Conservation (phyloP, 2,113 vertebrate species). For the Ceyx margarethae region DNA sequence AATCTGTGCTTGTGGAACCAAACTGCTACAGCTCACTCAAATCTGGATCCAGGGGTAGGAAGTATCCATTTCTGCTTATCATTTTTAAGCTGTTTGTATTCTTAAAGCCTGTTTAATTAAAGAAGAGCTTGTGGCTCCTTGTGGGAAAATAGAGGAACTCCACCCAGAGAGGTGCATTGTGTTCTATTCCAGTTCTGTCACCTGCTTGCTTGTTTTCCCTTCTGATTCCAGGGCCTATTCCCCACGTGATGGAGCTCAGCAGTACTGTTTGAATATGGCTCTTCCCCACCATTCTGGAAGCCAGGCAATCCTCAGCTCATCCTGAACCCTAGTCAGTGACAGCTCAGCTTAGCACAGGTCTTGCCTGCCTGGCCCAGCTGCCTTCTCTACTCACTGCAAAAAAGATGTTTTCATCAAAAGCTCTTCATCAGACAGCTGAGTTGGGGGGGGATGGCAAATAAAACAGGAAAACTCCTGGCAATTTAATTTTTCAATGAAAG, state of each 20-base stretch:
- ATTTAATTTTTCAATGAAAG: slow-evolving; percentile 33
- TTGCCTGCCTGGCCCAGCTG: slow-evolving; percentile 9
- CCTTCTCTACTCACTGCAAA: slow-evolving; percentile 23
- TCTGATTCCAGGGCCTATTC: slow-evolving; percentile 27
- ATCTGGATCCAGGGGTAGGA: slow-evolving; percentile 5
- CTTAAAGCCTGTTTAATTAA: slow-evolving; percentile 35
- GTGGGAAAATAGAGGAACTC: slow-evolving; percentile 31
- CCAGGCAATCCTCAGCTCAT: slow-evolving; percentile 25
- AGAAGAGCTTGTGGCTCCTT: not conserved
- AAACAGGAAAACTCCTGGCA: slow-evolving; percentile 21
- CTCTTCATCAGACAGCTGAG: slow-evolving; percentile 34
- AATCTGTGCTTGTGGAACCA: slow-evolving; percentile 18
- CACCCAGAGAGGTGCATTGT: not conserved
- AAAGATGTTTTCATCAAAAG: slow-evolving; percentile 37
- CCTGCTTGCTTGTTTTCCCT: not conserved
- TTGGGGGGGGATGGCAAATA: slow-evolving; percentile 12
- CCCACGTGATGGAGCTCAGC: not conserved
- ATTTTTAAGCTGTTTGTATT: slow-evolving; percentile 5
- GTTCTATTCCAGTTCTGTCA: slow-evolving; percentile 19
- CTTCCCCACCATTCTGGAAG: slow-evolving; percentile 1
- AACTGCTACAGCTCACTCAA: not conserved
- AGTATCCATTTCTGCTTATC: slow-evolving; percentile 20
- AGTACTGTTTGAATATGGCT: slow-evolving; percentile 22
- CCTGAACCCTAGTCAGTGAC: slow-evolving; percentile 16
- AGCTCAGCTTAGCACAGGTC: slow-evolving; percentile 47